Evolutionary conservation across 2,113 vertebrate species (phyloP).

Genomic region (Myxocyprinus asiaticus): DNA sequence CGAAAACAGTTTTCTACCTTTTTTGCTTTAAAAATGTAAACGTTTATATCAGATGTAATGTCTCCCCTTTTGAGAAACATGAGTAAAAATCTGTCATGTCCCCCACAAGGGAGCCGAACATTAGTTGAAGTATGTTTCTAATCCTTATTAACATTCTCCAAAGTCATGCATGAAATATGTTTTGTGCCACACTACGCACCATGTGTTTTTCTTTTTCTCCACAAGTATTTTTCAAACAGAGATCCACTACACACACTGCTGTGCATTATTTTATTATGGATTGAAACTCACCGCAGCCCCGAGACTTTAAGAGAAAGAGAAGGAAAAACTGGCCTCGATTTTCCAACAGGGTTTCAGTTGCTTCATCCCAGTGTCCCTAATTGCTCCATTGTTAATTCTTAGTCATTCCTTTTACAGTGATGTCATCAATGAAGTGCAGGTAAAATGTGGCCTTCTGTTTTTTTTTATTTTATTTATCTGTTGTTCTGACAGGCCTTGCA

Average conservation of each 20-base stretch:
- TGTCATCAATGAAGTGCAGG: background rate
- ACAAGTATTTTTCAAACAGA: slow-evolving; percentile 82
- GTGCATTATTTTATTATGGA: slow-evolving; percentile 85
- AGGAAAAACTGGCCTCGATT: slow-evolving; percentile 61
- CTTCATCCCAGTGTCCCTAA: background rate
- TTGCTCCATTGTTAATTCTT: background rate
- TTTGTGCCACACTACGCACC: slow-evolving; percentile 79
- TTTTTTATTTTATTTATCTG: slow-evolving; percentile 58
- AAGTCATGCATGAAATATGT: slow-evolving; percentile 89
- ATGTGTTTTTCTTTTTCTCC: slow-evolving; percentile 88
- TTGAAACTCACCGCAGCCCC: slow-evolving; percentile 73
- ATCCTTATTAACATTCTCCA: slow-evolving; percentile 92
- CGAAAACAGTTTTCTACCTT: slow-evolving; percentile 40
- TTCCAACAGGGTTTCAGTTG: background rate
- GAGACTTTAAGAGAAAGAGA: slow-evolving; percentile 49
- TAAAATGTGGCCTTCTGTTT: slow-evolving; percentile 46
- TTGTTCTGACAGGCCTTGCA: slow-evolving; percentile 57
- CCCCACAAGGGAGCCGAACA: slow-evolving; percentile 57
- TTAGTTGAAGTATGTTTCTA: slow-evolving; percentile 83
- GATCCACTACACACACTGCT: slow-evolving; percentile 79
- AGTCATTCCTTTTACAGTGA: background rate
- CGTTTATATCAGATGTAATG: slow-evolving; percentile 64
- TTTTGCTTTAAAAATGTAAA: slow-evolving; percentile 56
- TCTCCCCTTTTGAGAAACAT: slow-evolving; percentile 59
- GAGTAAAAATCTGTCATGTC: slow-evolving; percentile 59